Conservation (phyloP, 2,113 vertebrate species). For the Lates calcarifer region DNA sequence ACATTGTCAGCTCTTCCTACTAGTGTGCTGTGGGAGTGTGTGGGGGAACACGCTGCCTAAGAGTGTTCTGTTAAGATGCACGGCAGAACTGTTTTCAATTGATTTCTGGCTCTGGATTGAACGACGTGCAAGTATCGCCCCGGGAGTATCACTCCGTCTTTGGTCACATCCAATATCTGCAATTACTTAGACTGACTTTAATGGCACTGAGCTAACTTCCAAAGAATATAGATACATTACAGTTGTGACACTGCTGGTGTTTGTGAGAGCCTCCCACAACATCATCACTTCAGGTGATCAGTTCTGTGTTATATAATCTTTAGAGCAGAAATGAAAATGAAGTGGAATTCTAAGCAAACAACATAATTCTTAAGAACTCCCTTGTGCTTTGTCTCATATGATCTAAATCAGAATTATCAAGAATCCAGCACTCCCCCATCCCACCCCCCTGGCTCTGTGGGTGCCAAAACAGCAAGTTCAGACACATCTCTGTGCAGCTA, state of each 20-base stretch:
- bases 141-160: conserved; percentile 50
- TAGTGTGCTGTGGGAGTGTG: not conserved
- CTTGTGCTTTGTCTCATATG: not conserved
- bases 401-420: conserved; percentile 4
- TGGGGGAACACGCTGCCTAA: not conserved
- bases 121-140: conserved; percentile 45
- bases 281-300: not conserved
- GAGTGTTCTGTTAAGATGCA: conserved; percentile 23
- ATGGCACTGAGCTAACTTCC: conserved; percentile 31
- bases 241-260: not conserved
- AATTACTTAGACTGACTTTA: conserved; percentile 54
- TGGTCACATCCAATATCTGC: conserved; percentile 62
- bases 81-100: conserved; percentile 56
- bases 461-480: conserved; percentile 46
- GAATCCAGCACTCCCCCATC: not conserved
- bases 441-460: fast-evolving
- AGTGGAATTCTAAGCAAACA: not conserved
- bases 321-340: not conserved
- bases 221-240: conserved; percentile 7
- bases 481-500: conserved; percentile 36
- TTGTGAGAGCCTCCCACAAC: not conserved
- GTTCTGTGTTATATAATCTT: not conserved
- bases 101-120: conserved; percentile 56
- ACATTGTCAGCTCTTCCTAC: not conserved
- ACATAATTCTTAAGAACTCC: not conserved